Percentiles rank a stretch among this genome's conserved stretches.
phyloP scores from a whole-genome alignment of 2,797 vertebrate species.

The Bryconaethiops microstoma region DNA sequence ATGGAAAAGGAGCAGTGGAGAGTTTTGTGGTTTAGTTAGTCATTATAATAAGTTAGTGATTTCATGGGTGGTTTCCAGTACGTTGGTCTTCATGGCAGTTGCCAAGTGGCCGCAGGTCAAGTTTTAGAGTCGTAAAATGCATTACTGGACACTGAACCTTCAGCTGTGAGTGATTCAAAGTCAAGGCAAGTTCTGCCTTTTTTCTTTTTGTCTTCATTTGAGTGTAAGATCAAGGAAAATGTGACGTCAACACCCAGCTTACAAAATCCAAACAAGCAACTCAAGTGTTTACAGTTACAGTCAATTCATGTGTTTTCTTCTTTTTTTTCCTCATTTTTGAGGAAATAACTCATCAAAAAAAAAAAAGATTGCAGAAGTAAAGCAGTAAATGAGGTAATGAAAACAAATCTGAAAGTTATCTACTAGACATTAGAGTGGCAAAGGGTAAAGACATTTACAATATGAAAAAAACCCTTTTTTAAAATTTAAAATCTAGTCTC shows the following conservation, averaged over 20 bases:
- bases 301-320: neutral
- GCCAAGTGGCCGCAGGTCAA: neutral
- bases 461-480: neutral
- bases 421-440: neutral
- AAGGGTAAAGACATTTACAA: neutral
- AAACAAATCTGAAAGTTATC: neutral
- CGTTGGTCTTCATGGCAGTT: neutral
- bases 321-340: neutral
- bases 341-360: neutral
- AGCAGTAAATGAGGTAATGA: neutral
- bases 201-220: neutral
- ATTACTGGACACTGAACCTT: constrained; percentile 25
- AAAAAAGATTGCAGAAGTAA: neutral
- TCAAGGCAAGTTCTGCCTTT: neutral
- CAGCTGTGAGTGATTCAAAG: neutral
- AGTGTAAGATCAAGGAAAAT: neutral
- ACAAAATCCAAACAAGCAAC: constrained; percentile 7
- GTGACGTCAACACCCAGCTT: neutral
- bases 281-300: neutral
- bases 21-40: constrained; percentile 18
- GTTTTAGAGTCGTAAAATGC: neutral
- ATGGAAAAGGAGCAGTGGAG: neutral
- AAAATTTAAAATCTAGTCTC: neutral
- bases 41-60: constrained; percentile 14
- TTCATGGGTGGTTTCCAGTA: neutral